phyloP scores from a whole-genome alignment of 2,113 vertebrate species.

The Ramphastos sulfuratus region DNA sequence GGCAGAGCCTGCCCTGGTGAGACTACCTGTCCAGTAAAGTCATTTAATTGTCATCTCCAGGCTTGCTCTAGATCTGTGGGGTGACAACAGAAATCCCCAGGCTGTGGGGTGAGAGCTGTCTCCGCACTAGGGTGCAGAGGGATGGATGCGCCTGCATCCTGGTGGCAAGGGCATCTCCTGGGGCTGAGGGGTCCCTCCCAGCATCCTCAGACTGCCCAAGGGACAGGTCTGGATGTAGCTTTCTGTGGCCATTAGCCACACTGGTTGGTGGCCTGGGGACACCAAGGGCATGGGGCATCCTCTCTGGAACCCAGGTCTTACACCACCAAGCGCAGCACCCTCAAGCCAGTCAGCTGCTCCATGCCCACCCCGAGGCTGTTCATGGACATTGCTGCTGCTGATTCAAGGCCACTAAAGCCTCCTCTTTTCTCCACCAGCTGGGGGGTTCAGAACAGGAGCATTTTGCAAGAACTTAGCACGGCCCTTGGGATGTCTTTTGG shows the following conservation, averaged over 20 bases:
- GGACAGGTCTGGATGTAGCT: too few relatives aligned
- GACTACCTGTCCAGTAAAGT: not conserved
- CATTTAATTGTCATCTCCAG: not conserved
- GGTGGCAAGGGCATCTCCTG: not conserved
- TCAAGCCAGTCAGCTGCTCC: not conserved
- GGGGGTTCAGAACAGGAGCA: not conserved
- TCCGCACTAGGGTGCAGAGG: not conserved
- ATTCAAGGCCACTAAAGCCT: not conserved
- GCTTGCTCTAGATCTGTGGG: rapidly evolving
- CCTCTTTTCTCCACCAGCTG: not conserved
- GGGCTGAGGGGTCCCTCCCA: too few relatives aligned
- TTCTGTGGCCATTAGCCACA: not conserved
- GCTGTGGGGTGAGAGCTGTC: rapidly evolving
- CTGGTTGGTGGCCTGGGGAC: not conserved
- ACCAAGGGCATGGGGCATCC: rapidly evolving
- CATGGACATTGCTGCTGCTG: not conserved
- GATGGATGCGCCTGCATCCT: not conserved
- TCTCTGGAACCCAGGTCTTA: not conserved
- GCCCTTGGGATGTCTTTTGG: not conserved
- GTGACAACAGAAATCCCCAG: rapidly evolving
- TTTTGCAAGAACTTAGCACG: not conserved
- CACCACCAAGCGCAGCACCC: not conserved
- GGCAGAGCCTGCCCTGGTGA: constrained; percentile 56
- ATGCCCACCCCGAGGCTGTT: rapidly evolving
- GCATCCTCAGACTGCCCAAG: not conserved